Percentiles rank a stretch among this genome's conserved stretches.
These are phyloP conservation scores for Habropoda laboriosa DNA, from an alignment of 1,140 invertebrate genomes.

Conservation along the genomic window DNA sequence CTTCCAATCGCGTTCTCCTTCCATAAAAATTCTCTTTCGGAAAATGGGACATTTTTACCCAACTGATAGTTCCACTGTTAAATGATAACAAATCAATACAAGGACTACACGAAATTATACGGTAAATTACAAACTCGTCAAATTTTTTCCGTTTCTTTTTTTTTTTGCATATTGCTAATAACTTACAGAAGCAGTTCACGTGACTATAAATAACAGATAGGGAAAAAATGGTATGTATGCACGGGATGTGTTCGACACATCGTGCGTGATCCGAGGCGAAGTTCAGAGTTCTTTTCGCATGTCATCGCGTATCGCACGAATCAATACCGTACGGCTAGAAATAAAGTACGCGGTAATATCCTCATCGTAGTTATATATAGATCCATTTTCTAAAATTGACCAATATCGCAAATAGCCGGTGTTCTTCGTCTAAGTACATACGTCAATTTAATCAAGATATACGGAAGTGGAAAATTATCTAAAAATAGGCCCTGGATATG, in stretches of 20 bases:
- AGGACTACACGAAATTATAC: too few relatives aligned
- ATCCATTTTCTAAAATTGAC: constrained; percentile 34
- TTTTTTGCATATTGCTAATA: too few relatives aligned
- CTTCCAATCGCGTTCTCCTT: too few relatives aligned
- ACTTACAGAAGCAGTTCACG: too few relatives aligned
- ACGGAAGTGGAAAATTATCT: constrained; percentile 20
- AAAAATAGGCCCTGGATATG: background rate
- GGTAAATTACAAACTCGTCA: too few relatives aligned
- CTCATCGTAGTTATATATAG: constrained; percentile 35
- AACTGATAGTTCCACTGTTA: too few relatives aligned
- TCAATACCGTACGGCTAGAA: constrained; percentile 27
- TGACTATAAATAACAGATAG: too few relatives aligned
- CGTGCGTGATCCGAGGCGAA: background rate
- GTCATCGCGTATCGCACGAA: background rate
- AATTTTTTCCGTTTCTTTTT: too few relatives aligned
- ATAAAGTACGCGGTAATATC: constrained; percentile 45
- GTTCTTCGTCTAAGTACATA: background rate
- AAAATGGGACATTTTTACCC: too few relatives aligned
- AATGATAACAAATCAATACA: too few relatives aligned
- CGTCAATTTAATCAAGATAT: constrained; percentile 24
- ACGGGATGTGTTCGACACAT: background rate
- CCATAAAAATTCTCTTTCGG: too few relatives aligned
- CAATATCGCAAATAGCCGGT: constrained; percentile 9
- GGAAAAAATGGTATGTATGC: too few relatives aligned
- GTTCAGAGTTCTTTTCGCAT: constrained; percentile 11